Evolutionary conservation across 2,113 vertebrate genomes (phyloP), one percentile per base, ranked within the genome.

Genomic region (Macrotis lagotis): DNA sequence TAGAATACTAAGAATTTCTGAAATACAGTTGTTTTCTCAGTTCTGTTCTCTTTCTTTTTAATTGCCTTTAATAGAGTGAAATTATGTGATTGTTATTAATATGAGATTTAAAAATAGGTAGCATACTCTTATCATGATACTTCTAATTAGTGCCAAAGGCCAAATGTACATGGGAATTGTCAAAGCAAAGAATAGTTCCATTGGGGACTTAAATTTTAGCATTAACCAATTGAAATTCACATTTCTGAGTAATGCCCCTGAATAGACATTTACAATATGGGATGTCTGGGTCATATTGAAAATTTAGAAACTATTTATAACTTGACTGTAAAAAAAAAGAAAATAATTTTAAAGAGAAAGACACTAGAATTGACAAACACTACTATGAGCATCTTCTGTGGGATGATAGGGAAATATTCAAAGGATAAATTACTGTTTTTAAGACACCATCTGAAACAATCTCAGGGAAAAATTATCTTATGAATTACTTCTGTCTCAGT

Each of bases 41-140:
- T 44, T 83, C n/a, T 7, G 8, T 83, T 44, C 37, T 83, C 16
- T 44, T 83, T 44, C 66, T 44, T 83, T 22, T 83, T 83, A 83
- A 83, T 83, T 8, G 66, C 19, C n/a, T 83, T 83, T 83, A 44
- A 44, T 83, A 24, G n/a, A 19, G 66, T 44, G 66, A 83, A 1
- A 44, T 83, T 83, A 24, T 83, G 16, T 83, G 66, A 19, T 24
- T 74, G 37, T 44, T 83, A 44, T 24, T 44, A 83, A 44, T 83
- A 83, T 51, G 51, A 47, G 37, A 51, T 95, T 66, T 95, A 90
- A 92, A 95, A 74, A 88, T 66, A 50, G 83, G 19, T 50, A 95
- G 24, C 88, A 83, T 49, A 91, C 25, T 25, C 92, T 92, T 89
- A 90, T 90, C 24, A 88, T 95, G 90, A 92, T 48, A 16, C 51